Evolutionary conservation across 2,888 invertebrate genomes (phyloP).

Genomic region (Nemotelus nigrinus): DNA sequence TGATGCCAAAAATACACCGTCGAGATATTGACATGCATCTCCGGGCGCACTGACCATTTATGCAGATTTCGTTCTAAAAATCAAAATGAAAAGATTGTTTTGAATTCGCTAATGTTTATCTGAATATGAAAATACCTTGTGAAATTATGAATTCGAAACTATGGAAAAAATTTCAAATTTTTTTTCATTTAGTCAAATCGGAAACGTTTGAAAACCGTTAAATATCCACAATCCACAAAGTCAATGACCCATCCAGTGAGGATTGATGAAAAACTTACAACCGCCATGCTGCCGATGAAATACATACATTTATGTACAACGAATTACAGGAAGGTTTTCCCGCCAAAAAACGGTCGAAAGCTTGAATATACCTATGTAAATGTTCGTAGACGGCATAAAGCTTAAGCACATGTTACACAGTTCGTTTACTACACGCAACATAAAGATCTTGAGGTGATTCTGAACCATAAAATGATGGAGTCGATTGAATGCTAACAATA

Average conservation of each 20-base stretch:
- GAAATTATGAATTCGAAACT: not conserved
- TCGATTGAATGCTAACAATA: constrained; percentile 26
- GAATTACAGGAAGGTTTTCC: constrained; percentile 9
- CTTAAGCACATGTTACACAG: constrained; percentile 4
- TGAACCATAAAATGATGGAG: not conserved
- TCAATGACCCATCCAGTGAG: constrained; percentile 13
- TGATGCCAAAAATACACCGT: not conserved
- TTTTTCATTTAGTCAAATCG: not conserved
- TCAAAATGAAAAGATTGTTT: not conserved
- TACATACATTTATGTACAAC: not conserved
- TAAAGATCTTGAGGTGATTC: constrained; percentile 12
- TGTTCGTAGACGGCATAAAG: not conserved
- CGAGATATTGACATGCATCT: not conserved
- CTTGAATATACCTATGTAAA: not conserved
- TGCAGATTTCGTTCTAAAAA: constrained; percentile 31
- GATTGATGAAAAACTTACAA: not conserved
- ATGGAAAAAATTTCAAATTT: not conserved
- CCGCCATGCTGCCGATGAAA: not conserved
- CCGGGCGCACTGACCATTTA: not conserved
- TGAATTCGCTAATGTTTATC: no score
- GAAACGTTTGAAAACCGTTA: constrained; percentile 14
- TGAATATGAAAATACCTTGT: no score
- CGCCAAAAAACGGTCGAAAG: constrained; percentile 38
- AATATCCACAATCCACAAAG: constrained; percentile 26
- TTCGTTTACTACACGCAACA: constrained; percentile 19